Percentiles rank a stretch among this genome's conserved stretches.
phyloP scores from a whole-genome alignment of 2,888 invertebrate species.

The Nephrocerus scutellatus region DNA sequence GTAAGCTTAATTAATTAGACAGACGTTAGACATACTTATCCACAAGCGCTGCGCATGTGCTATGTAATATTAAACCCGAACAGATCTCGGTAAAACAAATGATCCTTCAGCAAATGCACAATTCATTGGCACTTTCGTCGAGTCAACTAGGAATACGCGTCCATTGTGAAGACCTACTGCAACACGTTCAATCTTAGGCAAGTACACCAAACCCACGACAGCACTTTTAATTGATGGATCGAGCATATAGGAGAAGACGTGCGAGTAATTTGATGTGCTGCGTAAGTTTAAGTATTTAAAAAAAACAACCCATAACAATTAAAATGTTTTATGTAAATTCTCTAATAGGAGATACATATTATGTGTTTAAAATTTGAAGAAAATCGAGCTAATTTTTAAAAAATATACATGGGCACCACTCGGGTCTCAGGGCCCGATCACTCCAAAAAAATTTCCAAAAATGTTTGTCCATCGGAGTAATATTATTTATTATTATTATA shows the following conservation, averaged over 20 bases:
- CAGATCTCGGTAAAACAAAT: slow-evolving; percentile 74
- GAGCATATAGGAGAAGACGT: slow-evolving; percentile 58
- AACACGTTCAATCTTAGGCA: slow-evolving; percentile 63
- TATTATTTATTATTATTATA: no score
- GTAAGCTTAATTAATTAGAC: background rate
- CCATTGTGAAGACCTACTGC: slow-evolving; percentile 76
- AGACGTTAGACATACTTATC: slow-evolving; percentile 31
- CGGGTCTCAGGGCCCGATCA: no score
- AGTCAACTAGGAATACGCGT: slow-evolving; percentile 65
- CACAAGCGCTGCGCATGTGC: slow-evolving; percentile 55
- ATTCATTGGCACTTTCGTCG: slow-evolving; percentile 53
- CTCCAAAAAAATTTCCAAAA: no score
- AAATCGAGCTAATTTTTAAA: no score
- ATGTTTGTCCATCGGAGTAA: no score
- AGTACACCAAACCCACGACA: slow-evolving; percentile 61
- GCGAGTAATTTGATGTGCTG: slow-evolving; percentile 53
- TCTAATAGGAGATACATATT: no score
- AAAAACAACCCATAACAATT: no score
- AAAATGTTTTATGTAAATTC: no score
- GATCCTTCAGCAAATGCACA: slow-evolving; percentile 63
- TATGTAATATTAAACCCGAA: slow-evolving; percentile 60
- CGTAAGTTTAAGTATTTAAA: no score
- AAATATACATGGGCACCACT: no score
- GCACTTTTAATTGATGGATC: slow-evolving; percentile 61
- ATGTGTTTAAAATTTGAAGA: no score